Evolutionary conservation across 2,888 invertebrate species (phyloP), one percentile per base, ranked within the genome.

Genomic region (Euproctis similis): DNA sequence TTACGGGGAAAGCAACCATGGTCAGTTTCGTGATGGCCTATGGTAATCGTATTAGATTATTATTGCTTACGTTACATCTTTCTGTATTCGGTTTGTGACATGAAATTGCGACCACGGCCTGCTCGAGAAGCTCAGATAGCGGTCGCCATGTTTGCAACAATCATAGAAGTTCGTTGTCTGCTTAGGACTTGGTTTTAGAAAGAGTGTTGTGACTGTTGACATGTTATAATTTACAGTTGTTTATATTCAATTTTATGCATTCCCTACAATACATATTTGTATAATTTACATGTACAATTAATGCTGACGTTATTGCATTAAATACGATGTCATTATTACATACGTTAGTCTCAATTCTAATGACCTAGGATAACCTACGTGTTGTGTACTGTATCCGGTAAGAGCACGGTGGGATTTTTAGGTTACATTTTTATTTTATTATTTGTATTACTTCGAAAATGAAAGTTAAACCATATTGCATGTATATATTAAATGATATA

Each of bases 71-170:
- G 81, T 82, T 82, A 71, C 76, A 77, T 56, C 59, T 72, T 67
- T 73, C 73, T 76, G 76, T 71, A 77, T 80, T 82, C 75, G 78
- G 75, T 69, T 76, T 81, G 75, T 77, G 76, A 74, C 71, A 74
- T 73, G 76, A 81, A 70, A 77, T 80, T 68, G 75, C 72, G 73
- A 70, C 65, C 72, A 75, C 72, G 68, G 66, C 54, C 62, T 67
- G 69, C 71, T 62, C 57, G 68, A 78, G 80, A 82, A 80, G 77
- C 84, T 77, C 78, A 81, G 78, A 76, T 76, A 82, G 74, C 82
- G 82, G 84, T 82, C 85, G 85, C 85, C 85, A 85, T 85, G 80
- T 85, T 85, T 85, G 85, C 82, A 82, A 80, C 76, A 78, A 73
- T 78, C 77, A 67, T 70, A 73, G 71, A 65, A 71, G 66, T 73